Base-by-base conservation (phyloP, 2,888 invertebrate genomes). In the Hirudinaria manillensis region DNA sequence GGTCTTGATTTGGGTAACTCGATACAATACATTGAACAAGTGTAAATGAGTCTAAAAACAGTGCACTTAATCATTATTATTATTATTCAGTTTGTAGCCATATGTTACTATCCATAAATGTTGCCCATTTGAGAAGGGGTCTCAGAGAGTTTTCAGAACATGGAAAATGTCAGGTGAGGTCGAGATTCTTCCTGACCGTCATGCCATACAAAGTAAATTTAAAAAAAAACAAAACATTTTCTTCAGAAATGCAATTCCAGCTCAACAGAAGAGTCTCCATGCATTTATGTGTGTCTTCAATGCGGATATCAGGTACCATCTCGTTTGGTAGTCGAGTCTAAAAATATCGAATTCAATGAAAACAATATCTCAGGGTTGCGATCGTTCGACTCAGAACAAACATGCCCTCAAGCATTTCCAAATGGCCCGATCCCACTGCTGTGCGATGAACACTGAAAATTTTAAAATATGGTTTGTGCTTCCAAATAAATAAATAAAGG, bases 251-350 rank as follows among this genome's bases (percentile, higher is more conserved):
- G 61, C n/a, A n/a, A 61, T 27, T 24, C 61, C 2, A n/a, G 21
- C 24, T 21, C 61, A 61, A 10, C 61, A 27, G 61, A 61, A 27
- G 70, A 75, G n/a, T 24, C 70, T 19, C 68, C 70, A n/a, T 53
- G 81, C 10, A 77, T 84, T 21, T 84, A 83, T 82, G 79, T 83
- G 27, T 84, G 84, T 79, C 79, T 84, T 53, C 84, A 83, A 78
- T 84, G 84, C 81, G 84, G 83, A 4, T 77, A 84, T 76, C 83
- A 84, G 82, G 84, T 84, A 77, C 29, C n/a, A 29, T 19, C 16
- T 53, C 53, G 19, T 27, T 19, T 53, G 21, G 27, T 45, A 13
- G 3, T 21, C 16, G 32, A 34, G 66, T 38, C 10, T n/a, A 21
- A 65, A 65, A 34, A 16, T 72, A 21, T 53, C 34, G 4, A 55